A percentile compares a stretch with the other conserved stretches of the same genome.
phyloP scores from a whole-genome alignment of 1,140 invertebrate species.

The Ceratitis capitata region DNA sequence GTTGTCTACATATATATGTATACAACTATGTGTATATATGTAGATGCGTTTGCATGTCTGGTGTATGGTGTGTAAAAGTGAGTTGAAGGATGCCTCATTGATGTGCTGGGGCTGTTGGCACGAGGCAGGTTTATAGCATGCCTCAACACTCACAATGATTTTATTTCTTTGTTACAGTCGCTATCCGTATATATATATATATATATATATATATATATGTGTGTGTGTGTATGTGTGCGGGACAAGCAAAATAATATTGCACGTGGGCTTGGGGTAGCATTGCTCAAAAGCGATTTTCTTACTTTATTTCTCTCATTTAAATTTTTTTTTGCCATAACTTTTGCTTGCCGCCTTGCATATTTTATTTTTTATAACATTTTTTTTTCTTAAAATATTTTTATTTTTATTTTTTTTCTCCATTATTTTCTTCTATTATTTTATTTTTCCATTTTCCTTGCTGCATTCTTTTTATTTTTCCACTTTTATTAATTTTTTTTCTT shows the following conservation, averaged over 20 bases:
- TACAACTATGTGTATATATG: background rate
- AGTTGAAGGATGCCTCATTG: background rate
- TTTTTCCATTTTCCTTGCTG: background rate
- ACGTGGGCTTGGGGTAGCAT: too few species aligned
- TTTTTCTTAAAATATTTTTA: background rate
- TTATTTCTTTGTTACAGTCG: background rate
- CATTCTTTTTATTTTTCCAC: background rate
- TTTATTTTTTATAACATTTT: background rate
- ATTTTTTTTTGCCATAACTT: background rate
- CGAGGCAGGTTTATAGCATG: background rate
- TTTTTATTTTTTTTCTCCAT: background rate
- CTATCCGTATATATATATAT: background rate
- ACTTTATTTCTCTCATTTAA: background rate
- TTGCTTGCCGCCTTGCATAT: conserved; percentile 32
- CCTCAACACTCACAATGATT: conserved; percentile 20
- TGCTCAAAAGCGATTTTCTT: background rate
- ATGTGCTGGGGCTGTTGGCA: background rate
- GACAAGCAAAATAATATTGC: too few species aligned
- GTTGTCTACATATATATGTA: background rate
- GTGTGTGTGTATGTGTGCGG: background rate
- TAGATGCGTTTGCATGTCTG: background rate
- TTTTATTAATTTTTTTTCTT: conserved; percentile 18
- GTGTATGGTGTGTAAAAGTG: background rate
- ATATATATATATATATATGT: background rate
- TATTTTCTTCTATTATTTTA: background rate